Evolutionary conservation across 2,113 vertebrate species (phyloP).

Genomic region (Semicossyphus pulcher): DNA sequence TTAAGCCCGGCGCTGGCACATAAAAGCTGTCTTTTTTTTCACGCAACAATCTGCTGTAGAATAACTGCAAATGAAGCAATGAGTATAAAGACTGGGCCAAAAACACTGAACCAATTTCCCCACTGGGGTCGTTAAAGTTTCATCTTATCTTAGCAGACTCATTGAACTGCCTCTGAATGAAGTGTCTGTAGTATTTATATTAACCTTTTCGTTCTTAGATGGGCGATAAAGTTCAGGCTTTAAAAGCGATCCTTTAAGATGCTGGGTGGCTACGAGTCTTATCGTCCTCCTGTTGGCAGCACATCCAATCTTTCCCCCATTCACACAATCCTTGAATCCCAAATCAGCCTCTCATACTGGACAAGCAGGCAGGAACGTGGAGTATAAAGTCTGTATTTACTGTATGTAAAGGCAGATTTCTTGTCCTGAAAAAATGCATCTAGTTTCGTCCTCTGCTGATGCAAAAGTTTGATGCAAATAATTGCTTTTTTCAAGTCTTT

Average conservation of each 20-base stretch:
- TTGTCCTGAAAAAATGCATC: not conserved
- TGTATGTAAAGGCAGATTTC: not conserved
- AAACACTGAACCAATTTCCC: conserved; percentile 6
- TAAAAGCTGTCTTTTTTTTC: not conserved
- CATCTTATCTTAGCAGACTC: conserved; percentile 35
- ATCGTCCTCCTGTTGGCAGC: conserved; percentile 53
- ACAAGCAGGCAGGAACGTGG: not conserved
- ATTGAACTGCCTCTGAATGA: not conserved
- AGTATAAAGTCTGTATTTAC: not conserved
- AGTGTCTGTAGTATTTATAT: conserved; percentile 13
- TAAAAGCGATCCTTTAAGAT: not conserved
- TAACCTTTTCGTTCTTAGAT: conserved; percentile 6
- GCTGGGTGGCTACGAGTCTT: conserved; percentile 43
- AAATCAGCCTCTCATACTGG: conserved; percentile 25
- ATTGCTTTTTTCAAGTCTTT: not conserved
- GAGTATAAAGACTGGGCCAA: not conserved
- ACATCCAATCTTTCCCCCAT: conserved; percentile 1
- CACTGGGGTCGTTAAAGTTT: conserved; percentile 39
- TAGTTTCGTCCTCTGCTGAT: not conserved
- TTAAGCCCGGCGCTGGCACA: not conserved
- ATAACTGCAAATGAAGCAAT: not conserved
- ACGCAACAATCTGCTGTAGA: not conserved
- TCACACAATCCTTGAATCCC: conserved; percentile 46
- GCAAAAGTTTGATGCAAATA: not conserved
- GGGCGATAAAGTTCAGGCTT: conserved; percentile 5